Base-by-base conservation (phyloP, 2,797 vertebrate genomes). In the Rhyacichthys aspro region DNA sequence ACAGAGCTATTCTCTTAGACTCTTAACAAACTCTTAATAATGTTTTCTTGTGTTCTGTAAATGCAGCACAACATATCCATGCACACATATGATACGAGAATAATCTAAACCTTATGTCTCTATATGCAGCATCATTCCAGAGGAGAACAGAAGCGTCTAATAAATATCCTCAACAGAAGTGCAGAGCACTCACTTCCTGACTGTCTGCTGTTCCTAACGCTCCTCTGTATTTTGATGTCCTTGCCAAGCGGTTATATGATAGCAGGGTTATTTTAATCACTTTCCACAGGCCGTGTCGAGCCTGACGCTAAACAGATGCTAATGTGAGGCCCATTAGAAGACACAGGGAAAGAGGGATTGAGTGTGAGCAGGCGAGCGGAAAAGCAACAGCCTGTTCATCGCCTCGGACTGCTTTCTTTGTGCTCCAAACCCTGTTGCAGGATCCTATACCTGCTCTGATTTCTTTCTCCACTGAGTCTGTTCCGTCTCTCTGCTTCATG, bases 251-350 rank as follows among this genome's bases (percentile, higher is more conserved):
- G 79, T 79, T 76, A 80, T 72, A 64, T 63, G 84, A 88, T 82
- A 83, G 81, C 64, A 42, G 73, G 75, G 69, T 80, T 86, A 75
- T 88, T 89, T 87, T 80, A 84, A 88, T 83, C 86, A 84, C 72
- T 70, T 81, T 86, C 84, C 80, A 66, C 80, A 74, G 79, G 79
- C 86, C 72, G 55, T 67, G 84, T 80, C 65, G 56, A 66, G 55
- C 75, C 78, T 80, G 79, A 86, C 67, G 70, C 88, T 82, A 88
- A 87, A 86, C 90, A 92, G 86, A 91, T 91, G 91, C 90, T 91
- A 90, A 90, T 89, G 82, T 84, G 88, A 83, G 89, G 83, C 86
- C 83, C 84, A 57, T 84, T 85, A 86, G 86, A 79, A 86, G 83
- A 80, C 74, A 67, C 72, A 5, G 71, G 79, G 74, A 81, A 43